Evolutionary conservation across 2,888 invertebrate species (phyloP).

Genomic region (Microchrysa polita): DNA sequence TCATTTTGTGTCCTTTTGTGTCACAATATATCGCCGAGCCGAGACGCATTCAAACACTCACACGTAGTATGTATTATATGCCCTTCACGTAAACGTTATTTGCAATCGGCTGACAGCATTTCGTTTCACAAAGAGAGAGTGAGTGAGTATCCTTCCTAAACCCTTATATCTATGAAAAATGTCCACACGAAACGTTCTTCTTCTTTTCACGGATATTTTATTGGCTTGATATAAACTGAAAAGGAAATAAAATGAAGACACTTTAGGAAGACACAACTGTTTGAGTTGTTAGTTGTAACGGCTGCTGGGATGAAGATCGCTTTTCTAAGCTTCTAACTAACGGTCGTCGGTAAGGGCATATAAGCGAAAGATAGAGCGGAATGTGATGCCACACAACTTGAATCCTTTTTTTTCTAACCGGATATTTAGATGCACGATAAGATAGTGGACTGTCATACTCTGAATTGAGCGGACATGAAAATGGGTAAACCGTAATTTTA

Average conservation of each 20-base stretch:
- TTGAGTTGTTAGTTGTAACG: neutral
- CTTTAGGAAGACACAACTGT: constrained; percentile 2
- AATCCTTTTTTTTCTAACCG: constrained; percentile 25
- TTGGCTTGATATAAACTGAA: constrained; percentile 33
- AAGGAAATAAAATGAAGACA: constrained; percentile 36
- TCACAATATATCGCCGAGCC: too few relatives aligned
- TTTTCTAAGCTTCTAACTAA: too few relatives aligned
- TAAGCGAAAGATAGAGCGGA: constrained; percentile 11
- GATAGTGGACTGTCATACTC: neutral
- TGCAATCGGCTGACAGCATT: constrained; percentile 2
- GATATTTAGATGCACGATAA: constrained; percentile 28
- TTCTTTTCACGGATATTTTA: constrained; percentile 30
- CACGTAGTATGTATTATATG: neutral
- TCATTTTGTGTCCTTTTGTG: neutral
- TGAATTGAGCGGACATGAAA: constrained; percentile 6
- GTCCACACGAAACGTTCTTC: constrained; percentile 2
- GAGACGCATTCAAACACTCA: neutral
- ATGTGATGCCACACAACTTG: constrained; percentile 29
- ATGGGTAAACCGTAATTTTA: constrained; percentile 23
- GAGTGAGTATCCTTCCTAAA: too few relatives aligned
- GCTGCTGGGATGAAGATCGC: neutral
- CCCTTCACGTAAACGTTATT: constrained; percentile 10
- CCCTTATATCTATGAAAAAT: constrained; percentile 1
- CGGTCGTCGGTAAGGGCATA: constrained; percentile 2
- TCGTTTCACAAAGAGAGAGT: neutral